Evolutionary conservation across 2,888 invertebrate genomes (phyloP), one percentile per base, ranked within the genome.

Genomic region (Chymomyza caudatula): DNA sequence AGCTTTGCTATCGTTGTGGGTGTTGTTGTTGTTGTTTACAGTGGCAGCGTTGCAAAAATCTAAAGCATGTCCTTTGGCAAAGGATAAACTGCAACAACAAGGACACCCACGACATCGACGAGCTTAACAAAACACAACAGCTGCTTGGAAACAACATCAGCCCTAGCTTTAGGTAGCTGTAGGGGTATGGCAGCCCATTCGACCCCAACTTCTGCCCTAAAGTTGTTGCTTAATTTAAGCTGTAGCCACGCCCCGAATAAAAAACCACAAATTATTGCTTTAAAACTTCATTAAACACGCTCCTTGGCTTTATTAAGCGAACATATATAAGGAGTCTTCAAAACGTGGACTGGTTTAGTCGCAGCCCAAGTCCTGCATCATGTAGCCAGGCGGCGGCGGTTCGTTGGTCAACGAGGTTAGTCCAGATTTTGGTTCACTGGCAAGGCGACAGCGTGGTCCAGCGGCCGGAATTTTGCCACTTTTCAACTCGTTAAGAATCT

Each of bases 101-200:
- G 15, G n/a, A 20, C 19, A 42, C 11, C 51, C 15, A 47, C 8
- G 47, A 19, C 47, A 47, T 62, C 73, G 17, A 71, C 55, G 52
- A 73, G 70, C 77, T 81, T 71, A 77, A 78, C 73, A 69, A 60
- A 70, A 58, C 55, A 44, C 61, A 83, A 77, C 82, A 83, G 84
- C 71, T 77, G 77, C 58, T 85, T 74, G 63, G 65, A 71, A 15
- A 47, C 15, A 47, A 47, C 29, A 37, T 37, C 29, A 37, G 51
- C 19, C 51, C 19, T 15, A 13, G 53, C 22, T n/a, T n/a, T 22
- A 23, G 23, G n/a, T 13, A 53, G 47, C 29, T 37, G 29, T 11
- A 11, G 29, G 29, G 29, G 29, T 11, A 8, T 11, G 29, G 8
- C 2, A 37, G 11, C 29, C 29, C 29, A 11, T 37, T 37, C n/a